Conservation (phyloP, 2,888 invertebrate species). For the Caenorhabditis sp. region DNA sequence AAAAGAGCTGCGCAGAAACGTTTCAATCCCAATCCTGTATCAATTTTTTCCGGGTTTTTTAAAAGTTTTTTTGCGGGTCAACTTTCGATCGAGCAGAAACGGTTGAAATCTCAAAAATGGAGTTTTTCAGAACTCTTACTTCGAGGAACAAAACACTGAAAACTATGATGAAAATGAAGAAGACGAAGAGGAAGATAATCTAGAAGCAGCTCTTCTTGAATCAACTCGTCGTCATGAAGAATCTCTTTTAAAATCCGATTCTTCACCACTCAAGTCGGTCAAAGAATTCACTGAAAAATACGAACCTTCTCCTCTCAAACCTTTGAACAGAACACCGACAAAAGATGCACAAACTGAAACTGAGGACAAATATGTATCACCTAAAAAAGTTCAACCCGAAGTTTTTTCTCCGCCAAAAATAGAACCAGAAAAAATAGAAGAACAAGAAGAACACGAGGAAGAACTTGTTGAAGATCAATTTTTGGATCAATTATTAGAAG, state of each 20-base stretch:
- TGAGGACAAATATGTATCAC: not conserved
- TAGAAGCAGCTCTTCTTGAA: constrained; percentile 27
- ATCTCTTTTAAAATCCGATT: too few species aligned
- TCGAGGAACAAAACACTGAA: not conserved
- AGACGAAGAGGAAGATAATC: constrained; percentile 27
- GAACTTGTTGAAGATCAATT: constrained; percentile 8
- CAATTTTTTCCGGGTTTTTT: too few species aligned
- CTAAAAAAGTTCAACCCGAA: not conserved
- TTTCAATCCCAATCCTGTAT: too few species aligned
- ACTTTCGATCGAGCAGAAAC: too few species aligned
- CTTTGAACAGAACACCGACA: not conserved
- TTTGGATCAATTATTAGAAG: constrained; percentile 11
- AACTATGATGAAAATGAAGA: constrained; percentile 9
- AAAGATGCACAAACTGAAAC: constrained; percentile 5
- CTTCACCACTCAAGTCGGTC: not conserved
- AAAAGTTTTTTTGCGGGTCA: too few species aligned
- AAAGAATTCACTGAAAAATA: not conserved
- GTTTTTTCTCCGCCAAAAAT: not conserved
- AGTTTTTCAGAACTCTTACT: not conserved
- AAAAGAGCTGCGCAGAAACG: too few species aligned
- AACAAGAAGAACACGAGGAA: not conserved
- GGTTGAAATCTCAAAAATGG: too few species aligned
- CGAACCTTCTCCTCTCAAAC: not conserved
- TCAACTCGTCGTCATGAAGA: constrained; percentile 14
- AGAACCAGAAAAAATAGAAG: not conserved